Evolutionary conservation across 2,888 invertebrate species (phyloP), one percentile per base, ranked within the genome.

Genomic region (Choristoneura rosaceana): DNA sequence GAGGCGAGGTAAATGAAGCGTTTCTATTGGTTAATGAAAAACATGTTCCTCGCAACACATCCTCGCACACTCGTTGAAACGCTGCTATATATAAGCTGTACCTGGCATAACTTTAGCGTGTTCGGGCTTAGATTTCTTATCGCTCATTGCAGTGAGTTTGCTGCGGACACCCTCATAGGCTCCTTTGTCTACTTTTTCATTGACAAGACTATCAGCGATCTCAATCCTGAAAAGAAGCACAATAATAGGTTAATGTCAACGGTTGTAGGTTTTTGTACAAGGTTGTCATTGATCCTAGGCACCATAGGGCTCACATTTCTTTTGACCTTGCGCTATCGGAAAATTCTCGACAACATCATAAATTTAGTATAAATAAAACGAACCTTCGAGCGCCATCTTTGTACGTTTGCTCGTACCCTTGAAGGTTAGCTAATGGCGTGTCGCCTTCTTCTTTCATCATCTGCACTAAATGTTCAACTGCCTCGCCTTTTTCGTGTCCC

Each of bases 371-470:
- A 14, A 14, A 47, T n/a, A 17, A 45, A n/a, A 33, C 63, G 9
- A 69, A 90, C 91, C 90, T 86, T 71, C 81, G 79, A 5, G 90
- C 91, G 0, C 82, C 90, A 61, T 88, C 88, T 2, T 50, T 64
- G 73, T 87, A 87, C 17, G 81, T 82, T 75, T 90, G 90, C 9
- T 82, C 77, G 74, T 90, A 88, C 12, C 90, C 90, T 79, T 90
- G 90, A 45, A 90, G 74, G 8, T 79, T 74, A 0, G 77, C 90
- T 8, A 91, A 79, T 2, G 82, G 79, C 3, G 76, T 70, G 0
- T 86, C 82, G 0, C 88, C 90, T 73, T 89, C 81, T 9, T 84
- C 82, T 63, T 85, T 87, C 91, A 91, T 90, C 41, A 82, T 67
- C 43, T 74, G 75, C 0, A 70, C 68, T 41, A 69, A 17, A 50